phyloP scores from a whole-genome alignment of 2,113 vertebrate genomes.

The Vimba vimba region DNA sequence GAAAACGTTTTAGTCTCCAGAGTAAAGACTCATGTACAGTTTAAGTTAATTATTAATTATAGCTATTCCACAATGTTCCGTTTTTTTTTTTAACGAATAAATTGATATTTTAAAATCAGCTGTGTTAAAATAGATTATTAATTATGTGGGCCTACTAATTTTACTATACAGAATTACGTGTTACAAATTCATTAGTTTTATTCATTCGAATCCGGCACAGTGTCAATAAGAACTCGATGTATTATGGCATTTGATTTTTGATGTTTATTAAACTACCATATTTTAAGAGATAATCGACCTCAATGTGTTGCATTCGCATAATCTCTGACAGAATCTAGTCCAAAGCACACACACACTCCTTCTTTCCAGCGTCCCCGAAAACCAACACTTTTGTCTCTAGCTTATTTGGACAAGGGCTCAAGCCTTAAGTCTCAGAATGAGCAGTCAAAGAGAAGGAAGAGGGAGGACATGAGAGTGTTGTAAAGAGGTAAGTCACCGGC shows the following conservation, averaged over 20 bases:
- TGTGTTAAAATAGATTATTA: background rate
- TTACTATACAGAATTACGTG: background rate
- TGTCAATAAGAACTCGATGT: background rate
- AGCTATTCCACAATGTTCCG: too few relatives aligned
- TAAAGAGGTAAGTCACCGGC: conserved; percentile 51
- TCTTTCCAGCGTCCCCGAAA: background rate
- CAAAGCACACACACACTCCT: background rate
- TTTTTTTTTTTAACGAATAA: background rate
- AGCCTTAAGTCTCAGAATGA: conserved; percentile 15
- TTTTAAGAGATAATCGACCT: background rate
- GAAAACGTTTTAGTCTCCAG: background rate
- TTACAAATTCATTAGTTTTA: background rate
- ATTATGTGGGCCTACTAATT: too few relatives aligned
- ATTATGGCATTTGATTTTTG: background rate
- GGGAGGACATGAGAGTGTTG: conserved; percentile 38
- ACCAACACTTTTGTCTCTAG: conserved; percentile 19
- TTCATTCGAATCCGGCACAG: background rate
- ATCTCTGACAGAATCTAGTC: background rate
- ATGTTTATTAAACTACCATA: too few relatives aligned
- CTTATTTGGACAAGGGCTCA: conserved; percentile 43
- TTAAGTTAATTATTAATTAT: too few relatives aligned
- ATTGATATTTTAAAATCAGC: background rate
- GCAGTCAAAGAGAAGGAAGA: conserved; percentile 26
- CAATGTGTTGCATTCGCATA: background rate
- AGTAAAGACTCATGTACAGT: background rate